Evolutionary conservation across 2,113 vertebrate species (phyloP), one percentile per base, ranked within the genome.

Genomic region (Sorex fumeus): DNA sequence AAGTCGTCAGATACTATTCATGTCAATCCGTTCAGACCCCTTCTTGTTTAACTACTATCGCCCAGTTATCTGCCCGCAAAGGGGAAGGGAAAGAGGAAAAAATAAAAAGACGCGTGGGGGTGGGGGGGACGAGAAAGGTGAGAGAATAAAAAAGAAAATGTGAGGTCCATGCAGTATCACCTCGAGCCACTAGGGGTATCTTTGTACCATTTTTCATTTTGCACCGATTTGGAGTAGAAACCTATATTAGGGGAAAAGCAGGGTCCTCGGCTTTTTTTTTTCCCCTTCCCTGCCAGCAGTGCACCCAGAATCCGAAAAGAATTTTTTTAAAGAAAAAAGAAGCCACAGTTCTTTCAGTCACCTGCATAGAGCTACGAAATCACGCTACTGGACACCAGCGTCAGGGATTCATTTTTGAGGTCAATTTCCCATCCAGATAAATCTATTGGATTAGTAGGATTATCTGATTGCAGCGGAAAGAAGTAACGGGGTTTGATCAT

Each of bases 131-230:
- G 69, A 2, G 6, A 69, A 12, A n/a, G 34, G 57, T 85, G 87
- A 80, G 87, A 74, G 45, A 70, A 80, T 84, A 27, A 72, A 43
- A 25, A 64, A 45, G 34, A 40, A 76, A 62, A 69, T 79, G 69
- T 71, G 91, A 90, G 82, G 72, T 82, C 28, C 89, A 78, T 98
- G 98, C 85, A 98, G 93, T 98, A 97, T 97, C 83, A 84, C 92
- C 87, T 79, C 36, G 78, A 75, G 95, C 98, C 98, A 96, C 98
- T 98, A 98, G 98, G 98, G 97, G 98, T 97, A 98, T 93, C 98
- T 98, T 98, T 98, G 98, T 98, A 98, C 97, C 97, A 98, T 98
- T 98, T 99, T 98, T 98, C 97, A 97, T 97, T 95, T 91, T 90
- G 97, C 97, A 98, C 97, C 89, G 97, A 97, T 97, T 98, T 97